A percentile compares a stretch with the other conserved stretches of the same genome.
These are phyloP conservation scores for Sphenopsis melanotis DNA, from an alignment of 2,797 vertebrate species.

Conservation along the genomic window DNA sequence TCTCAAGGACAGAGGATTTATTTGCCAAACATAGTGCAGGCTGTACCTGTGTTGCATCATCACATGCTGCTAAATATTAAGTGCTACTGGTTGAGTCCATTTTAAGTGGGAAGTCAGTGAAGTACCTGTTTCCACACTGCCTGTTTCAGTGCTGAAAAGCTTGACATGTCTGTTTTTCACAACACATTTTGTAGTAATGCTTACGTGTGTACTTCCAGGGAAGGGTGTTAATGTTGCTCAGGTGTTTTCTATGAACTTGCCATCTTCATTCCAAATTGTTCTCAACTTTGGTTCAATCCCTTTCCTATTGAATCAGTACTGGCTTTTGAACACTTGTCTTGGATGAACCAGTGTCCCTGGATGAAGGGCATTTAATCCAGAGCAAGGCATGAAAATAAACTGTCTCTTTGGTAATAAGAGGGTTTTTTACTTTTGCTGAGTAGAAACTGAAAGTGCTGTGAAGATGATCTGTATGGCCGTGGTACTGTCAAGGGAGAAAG, in stretches of 20 bases:
- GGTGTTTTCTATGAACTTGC: background rate
- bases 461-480: background rate
- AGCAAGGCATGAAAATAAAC: background rate
- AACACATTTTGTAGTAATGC: background rate
- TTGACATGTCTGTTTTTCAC: background rate
- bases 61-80: background rate
- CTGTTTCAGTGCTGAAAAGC: background rate
- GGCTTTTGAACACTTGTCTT: background rate
- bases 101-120: background rate
- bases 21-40: background rate
- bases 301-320: background rate
- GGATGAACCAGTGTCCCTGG: background rate
- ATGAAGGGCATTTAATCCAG: background rate
- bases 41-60: background rate
- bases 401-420: background rate
- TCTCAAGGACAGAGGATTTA: background rate
- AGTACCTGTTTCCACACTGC: background rate
- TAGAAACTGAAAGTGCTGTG: background rate
- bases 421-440: background rate
- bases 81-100: background rate
- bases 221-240: background rate
- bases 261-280: background rate
- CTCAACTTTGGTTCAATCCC: background rate
- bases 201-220: background rate
- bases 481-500: background rate